Evolutionary conservation across 2,797 vertebrate genomes (phyloP).

Genomic region (Triplophysa yarkandensis): DNA sequence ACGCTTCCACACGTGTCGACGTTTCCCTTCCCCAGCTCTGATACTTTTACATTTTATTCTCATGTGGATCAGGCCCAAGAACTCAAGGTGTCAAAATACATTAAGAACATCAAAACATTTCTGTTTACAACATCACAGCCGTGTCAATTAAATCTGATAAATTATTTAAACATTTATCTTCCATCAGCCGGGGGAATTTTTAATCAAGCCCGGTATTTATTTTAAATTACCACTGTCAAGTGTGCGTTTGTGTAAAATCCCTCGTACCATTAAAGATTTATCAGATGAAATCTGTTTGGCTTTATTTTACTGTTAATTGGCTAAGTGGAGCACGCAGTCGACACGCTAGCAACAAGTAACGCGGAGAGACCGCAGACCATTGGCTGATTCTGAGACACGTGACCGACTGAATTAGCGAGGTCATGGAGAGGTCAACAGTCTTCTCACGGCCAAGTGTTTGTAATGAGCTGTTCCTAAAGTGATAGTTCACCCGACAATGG

Average conservation of each 20-base stretch:
- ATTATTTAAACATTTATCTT: slow-evolving; percentile 93
- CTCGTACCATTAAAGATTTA: slow-evolving; percentile 98
- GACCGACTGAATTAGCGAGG: slow-evolving; percentile 48
- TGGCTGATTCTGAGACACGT: slow-evolving; percentile 22
- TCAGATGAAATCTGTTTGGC: slow-evolving; percentile 93
- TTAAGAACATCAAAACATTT: slow-evolving; percentile 90
- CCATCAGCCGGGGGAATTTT: slow-evolving; percentile 88
- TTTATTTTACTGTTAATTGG: slow-evolving; percentile 93
- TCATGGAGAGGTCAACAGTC: slow-evolving; percentile 66
- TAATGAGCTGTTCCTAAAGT: slow-evolving; percentile 10
- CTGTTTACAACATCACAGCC: slow-evolving; percentile 86
- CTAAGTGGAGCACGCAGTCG: slow-evolving; percentile 73
- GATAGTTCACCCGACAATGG: not conserved
- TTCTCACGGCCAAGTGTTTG: slow-evolving; percentile 37
- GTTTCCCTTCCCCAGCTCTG: slow-evolving; percentile 32
- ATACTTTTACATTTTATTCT: slow-evolving; percentile 41
- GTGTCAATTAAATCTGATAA: slow-evolving; percentile 89
- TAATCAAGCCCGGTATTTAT: slow-evolving; percentile 97
- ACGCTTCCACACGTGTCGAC: not conserved
- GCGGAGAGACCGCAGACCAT: slow-evolving; percentile 30
- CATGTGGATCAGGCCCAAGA: slow-evolving; percentile 76
- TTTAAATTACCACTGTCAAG: slow-evolving; percentile 96
- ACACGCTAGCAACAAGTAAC: slow-evolving; percentile 71
- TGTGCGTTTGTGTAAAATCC: slow-evolving; percentile 94
- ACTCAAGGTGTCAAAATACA: slow-evolving; percentile 78